A percentile compares a stretch with the other conserved stretches of the same genome.
Evolutionary conservation across 1,140 invertebrate species (phyloP).

Genomic region (Olivierus martensii): DNA sequence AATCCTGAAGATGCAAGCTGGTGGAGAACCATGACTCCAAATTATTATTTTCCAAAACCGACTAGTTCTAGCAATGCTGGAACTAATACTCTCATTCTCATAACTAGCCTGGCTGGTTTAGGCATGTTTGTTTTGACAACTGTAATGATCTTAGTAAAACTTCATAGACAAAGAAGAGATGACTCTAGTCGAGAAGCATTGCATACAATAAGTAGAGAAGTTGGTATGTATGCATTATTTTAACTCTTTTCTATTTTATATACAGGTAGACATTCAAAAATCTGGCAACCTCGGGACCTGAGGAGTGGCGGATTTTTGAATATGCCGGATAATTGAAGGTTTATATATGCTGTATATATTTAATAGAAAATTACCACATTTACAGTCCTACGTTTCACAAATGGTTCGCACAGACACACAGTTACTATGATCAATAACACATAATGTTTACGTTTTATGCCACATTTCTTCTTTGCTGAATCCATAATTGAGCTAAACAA

Average conservation of each 20-base stretch:
- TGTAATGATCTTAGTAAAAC: conserved; percentile 16
- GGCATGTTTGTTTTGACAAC: conserved; percentile 19
- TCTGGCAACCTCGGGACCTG: too few relatives aligned
- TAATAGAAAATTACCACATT: too few relatives aligned
- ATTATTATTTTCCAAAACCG: conserved; percentile 15
- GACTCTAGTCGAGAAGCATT: conserved; percentile 11
- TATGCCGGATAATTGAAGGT: too few relatives aligned
- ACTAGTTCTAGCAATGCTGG: conserved; percentile 1
- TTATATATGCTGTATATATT: too few relatives aligned
- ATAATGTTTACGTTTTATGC: too few relatives aligned
- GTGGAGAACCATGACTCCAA: conserved; percentile 18
- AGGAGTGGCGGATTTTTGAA: too few relatives aligned
- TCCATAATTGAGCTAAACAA: too few relatives aligned
- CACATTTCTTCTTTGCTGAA: too few relatives aligned
- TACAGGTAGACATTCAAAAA: too few relatives aligned
- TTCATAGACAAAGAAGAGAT: conserved; percentile 12
- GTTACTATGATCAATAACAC: not conserved
- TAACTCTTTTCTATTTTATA: not conserved
- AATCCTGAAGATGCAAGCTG: conserved; percentile 10
- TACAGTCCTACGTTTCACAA: too few relatives aligned
- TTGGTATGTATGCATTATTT: conserved; percentile 4
- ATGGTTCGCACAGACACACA: too few relatives aligned
- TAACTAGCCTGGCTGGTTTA: conserved; percentile 17
- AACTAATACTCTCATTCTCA: conserved; percentile 16
- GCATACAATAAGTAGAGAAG: conserved; percentile 13